A percentile compares a stretch with the other conserved stretches of the same genome.
phyloP scores from a whole-genome alignment of 2,888 invertebrate species.

The Phymatocera aterrima region DNA sequence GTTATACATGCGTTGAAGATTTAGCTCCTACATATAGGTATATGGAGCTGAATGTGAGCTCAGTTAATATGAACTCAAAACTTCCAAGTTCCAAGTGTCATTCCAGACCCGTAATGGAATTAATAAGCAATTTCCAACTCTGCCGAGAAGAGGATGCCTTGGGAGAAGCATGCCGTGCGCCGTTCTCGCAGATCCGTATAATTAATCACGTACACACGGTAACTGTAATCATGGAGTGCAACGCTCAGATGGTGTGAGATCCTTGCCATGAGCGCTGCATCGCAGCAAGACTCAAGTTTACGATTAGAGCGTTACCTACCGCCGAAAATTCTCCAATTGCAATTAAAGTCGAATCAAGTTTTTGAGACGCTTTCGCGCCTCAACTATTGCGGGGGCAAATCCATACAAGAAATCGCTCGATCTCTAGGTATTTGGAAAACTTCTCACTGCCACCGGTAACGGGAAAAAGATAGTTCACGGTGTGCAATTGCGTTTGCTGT shows the following conservation, averaged over 20 bases:
- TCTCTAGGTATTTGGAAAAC: conserved; percentile 9
- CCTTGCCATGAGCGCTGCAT: conserved; percentile 18
- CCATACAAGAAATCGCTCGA: not conserved
- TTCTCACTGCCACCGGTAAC: conserved; percentile 10
- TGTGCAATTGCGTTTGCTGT: not conserved
- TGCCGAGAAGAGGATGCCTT: not conserved
- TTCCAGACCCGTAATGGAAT: conserved; percentile 26
- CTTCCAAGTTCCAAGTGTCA: conserved; percentile 24
- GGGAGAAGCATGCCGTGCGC: conserved; percentile 1
- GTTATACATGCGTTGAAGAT: not conserved
- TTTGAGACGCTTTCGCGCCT: conserved; percentile 13
- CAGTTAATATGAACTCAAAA: conserved; percentile 17
- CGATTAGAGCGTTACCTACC: conserved; percentile 38
- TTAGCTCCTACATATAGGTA: not conserved
- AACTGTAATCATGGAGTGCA: conserved; percentile 34
- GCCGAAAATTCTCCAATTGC: conserved; percentile 32
- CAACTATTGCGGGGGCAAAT: not conserved
- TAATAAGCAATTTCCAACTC: conserved; percentile 43
- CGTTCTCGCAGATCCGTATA: conserved; percentile 34
- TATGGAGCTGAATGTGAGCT: not conserved
- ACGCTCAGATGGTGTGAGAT: conserved; percentile 42
- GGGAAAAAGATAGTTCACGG: not conserved
- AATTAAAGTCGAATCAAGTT: conserved; percentile 44
- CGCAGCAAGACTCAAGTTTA: conserved; percentile 17
- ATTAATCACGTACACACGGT: conserved; percentile 43